phyloP scores from a whole-genome alignment of 2,113 vertebrate species.

The Pygathrix nemaeus region DNA sequence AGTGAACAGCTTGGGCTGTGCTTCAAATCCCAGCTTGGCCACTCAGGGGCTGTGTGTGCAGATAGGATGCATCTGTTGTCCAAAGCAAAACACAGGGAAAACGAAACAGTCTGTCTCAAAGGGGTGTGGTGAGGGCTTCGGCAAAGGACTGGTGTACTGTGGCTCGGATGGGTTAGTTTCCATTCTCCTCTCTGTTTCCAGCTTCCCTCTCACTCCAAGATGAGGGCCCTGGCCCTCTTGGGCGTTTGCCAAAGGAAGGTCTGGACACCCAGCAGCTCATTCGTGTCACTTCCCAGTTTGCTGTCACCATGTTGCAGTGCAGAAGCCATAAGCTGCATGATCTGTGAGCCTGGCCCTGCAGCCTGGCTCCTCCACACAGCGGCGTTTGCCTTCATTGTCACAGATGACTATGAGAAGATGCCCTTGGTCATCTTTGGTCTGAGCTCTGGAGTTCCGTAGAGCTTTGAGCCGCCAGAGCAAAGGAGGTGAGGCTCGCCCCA shows the following conservation, averaged over 20 bases:
- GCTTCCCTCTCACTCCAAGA: background rate
- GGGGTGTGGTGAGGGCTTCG: too few species aligned
- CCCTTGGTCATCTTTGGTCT: background rate
- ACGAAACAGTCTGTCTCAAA: background rate
- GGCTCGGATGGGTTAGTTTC: background rate
- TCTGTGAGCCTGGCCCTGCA: background rate
- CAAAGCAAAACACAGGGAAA: background rate
- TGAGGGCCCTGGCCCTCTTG: background rate
- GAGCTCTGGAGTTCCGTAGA: background rate
- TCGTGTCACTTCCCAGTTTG: too few species aligned
- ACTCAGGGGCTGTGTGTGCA: background rate
- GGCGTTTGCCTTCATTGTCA: background rate
- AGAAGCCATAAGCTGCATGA: background rate
- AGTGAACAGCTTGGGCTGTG: background rate
- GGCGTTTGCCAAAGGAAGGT: background rate
- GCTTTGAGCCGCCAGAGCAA: background rate
- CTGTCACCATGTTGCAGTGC: too few species aligned
- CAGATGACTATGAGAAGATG: background rate
- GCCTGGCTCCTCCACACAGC: too few species aligned
- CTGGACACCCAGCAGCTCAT: background rate
- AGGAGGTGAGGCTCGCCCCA: rapidly evolving
- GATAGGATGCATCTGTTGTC: too few species aligned
- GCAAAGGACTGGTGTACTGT: background rate
- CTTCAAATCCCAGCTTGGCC: background rate
- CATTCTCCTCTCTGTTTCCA: background rate